These are phyloP conservation scores for Acrocephalus arundinaceus DNA, from an alignment of 2,113 vertebrate species.

Conservation along the genomic window DNA sequence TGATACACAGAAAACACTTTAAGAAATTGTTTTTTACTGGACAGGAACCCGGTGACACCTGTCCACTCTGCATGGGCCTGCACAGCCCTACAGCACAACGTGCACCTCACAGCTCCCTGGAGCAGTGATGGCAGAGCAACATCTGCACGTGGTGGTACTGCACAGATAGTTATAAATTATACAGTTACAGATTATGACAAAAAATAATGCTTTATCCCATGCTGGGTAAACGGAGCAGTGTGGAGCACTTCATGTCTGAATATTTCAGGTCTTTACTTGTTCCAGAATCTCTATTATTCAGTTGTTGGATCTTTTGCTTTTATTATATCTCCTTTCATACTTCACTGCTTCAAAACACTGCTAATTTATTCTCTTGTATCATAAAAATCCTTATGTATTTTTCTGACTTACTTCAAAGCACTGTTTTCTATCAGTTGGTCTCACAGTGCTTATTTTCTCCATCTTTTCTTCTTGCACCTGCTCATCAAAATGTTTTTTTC, in stretches of 20 bases:
- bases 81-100: background rate
- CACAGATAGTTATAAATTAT: background rate
- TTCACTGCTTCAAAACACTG: constrained; percentile 30
- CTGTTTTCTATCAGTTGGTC: constrained; percentile 4
- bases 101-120: background rate
- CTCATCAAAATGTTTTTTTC: constrained; percentile 1
- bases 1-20: background rate
- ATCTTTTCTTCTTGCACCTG: constrained; percentile 46
- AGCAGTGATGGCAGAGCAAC: background rate
- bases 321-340: constrained; percentile 5
- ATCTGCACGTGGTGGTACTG: background rate
- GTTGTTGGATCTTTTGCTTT: background rate
- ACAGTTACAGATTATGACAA: background rate
- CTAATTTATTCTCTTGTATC: constrained; percentile 44
- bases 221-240: background rate
- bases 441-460: constrained; percentile 14
- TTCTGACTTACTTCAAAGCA: constrained; percentile 38
- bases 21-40: background rate
- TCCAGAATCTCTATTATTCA: background rate
- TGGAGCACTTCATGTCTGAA: background rate
- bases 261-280: background rate
- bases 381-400: constrained; percentile 13
- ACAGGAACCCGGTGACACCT: background rate
- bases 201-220: background rate
- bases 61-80: background rate